Evolutionary conservation across 2,888 invertebrate genomes (phyloP).

Genomic region (Sesamia inferens): DNA sequence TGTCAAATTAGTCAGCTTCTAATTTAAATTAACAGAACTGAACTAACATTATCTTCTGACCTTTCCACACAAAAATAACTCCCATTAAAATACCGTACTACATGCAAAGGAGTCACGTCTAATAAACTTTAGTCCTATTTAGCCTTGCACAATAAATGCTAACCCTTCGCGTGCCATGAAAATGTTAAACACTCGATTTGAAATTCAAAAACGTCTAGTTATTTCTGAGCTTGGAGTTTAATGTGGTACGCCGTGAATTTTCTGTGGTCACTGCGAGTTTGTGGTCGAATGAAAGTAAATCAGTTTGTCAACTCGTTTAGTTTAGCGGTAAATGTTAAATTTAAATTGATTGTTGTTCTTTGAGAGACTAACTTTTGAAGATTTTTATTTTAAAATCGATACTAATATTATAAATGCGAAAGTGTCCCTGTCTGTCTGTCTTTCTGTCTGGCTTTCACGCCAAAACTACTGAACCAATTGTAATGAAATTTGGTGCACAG

Average conservation of each 20-base stretch:
- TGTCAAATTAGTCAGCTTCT: too few relatives aligned
- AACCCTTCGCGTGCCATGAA: conserved; percentile 68
- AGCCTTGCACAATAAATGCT: conserved; percentile 54
- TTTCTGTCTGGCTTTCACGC: too few relatives aligned
- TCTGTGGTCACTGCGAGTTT: conserved; percentile 60
- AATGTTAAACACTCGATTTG: conserved; percentile 78
- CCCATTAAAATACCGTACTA: conserved; percentile 16
- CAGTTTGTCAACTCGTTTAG: conserved; percentile 30
- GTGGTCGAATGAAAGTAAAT: conserved; percentile 30
- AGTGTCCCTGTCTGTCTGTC: too few relatives aligned
- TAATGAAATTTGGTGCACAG: too few relatives aligned
- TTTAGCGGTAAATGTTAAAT: conserved; percentile 11
- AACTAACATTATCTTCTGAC: too few relatives aligned
- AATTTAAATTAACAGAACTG: too few relatives aligned
- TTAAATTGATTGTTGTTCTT: conserved; percentile 6
- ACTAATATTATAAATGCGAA: too few relatives aligned
- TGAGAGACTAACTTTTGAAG: neutral
- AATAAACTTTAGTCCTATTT: conserved; percentile 58
- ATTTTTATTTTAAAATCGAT: too few relatives aligned
- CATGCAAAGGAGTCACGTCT: conserved; percentile 53
- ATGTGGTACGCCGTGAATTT: conserved; percentile 70
- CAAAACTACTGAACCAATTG: too few relatives aligned
- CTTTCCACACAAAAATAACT: neutral
- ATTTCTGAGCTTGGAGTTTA: conserved; percentile 72
- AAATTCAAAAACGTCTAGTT: conserved; percentile 77